Evolutionary conservation across 2,113 vertebrate species (phyloP).

Genomic region (Nanorana parkeri): DNA sequence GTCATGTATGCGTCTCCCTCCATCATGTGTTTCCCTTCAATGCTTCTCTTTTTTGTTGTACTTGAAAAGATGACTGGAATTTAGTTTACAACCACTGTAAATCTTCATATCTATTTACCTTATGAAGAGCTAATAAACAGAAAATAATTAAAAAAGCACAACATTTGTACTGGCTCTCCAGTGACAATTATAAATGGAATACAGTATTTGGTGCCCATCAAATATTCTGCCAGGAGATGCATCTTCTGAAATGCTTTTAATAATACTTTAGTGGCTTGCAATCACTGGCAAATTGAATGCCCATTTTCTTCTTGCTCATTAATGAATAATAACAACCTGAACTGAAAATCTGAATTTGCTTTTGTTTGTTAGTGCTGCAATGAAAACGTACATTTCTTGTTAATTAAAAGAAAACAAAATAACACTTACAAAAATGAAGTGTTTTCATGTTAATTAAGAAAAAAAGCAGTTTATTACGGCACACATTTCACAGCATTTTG

Average conservation of each 20-base stretch:
- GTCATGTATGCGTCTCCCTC: no score
- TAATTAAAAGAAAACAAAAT: background rate
- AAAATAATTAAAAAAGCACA: no score
- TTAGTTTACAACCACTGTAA: no score
- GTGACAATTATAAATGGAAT: constrained; percentile 5
- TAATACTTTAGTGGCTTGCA: constrained; percentile 5
- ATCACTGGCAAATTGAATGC: background rate
- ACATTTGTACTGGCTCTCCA: background rate
- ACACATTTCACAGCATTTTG: no score
- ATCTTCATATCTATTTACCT: no score
- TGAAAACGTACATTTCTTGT: background rate
- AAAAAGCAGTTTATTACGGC: background rate
- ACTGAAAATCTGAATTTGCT: background rate
- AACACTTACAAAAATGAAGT: background rate
- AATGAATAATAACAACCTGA: constrained; percentile 15
- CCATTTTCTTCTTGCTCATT: background rate
- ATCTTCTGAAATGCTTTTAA: constrained; percentile 26
- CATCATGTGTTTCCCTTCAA: no score
- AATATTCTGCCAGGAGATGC: constrained; percentile 4
- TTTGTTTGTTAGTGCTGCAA: background rate
- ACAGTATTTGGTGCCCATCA: constrained; percentile 5
- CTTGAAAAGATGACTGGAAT: no score
- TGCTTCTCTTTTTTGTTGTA: no score
- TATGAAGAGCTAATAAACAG: no score
- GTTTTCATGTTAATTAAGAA: background rate